Evolutionary conservation across 2,113 vertebrate species (phyloP), one percentile per base, ranked within the genome.

Genomic region (Cyprinodon brontotheroides): DNA sequence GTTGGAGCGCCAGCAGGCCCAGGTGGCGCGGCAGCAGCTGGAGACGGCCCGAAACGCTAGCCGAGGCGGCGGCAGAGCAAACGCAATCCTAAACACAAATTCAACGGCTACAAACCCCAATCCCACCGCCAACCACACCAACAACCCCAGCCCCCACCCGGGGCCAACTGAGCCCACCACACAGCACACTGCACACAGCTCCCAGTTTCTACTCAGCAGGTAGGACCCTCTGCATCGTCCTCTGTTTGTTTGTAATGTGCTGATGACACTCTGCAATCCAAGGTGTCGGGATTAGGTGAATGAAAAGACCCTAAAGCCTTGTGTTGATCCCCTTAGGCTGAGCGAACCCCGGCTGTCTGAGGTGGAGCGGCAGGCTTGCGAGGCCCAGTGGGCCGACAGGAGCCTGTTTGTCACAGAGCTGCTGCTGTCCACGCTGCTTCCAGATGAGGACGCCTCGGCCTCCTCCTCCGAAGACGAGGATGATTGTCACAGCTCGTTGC

Each of bases 321-420:
- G 29, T 29, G 29, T 29, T 29, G 29, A 29, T 29, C 14, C 20
- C 41, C 0, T 0, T 94, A 99, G 98, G 94, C 95, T 99, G 94
- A 99, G 97, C 36, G 98, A 99, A 82, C 97, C 97, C 17, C 97
- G 99, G 95, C 95, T 99, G 95, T 97, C 97, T 0, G 98, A 99
- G 94, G 93, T 90, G 0, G 98, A 99, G 90, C 96, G 97, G 73
- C 98, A 99, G 94, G 96, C 94, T 50, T 93, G 95, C 90, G 98
- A 99, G 73, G 96, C 97, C 0, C 96, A 98, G 82, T 95, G 96
- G 29, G 98, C 98, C 20, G 97, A 99, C 92, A 93, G 97, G 90
- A 97, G 97, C 93, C 93, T 99, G 86, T 99, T 99, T 59, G 97
- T 99, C 65, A 98, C 99, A 59, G 98, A 99, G 96, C 96, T 99